A percentile compares a stretch with the other conserved stretches of the same genome.
Conservation (phyloP, 1,140 invertebrate genomes). For the Conopomorpha cramerella region DNA sequence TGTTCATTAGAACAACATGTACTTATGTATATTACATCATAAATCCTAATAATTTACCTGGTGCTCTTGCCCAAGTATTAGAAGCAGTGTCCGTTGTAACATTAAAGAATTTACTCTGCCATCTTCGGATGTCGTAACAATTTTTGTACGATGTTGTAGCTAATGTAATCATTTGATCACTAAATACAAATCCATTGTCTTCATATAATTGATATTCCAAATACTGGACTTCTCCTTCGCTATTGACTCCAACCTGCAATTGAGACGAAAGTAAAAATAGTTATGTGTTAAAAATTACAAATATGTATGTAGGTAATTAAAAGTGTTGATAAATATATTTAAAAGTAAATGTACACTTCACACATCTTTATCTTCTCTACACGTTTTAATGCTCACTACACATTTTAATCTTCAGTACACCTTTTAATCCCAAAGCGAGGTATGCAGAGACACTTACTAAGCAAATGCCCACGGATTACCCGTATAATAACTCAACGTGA, state of each 20-base stretch:
- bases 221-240: conserved; percentile 69
- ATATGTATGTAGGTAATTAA: no score
- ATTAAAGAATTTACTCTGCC: conserved; percentile 61
- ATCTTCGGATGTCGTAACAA: conserved; percentile 64
- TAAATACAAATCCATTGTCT: conserved; percentile 65
- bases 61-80: conserved; percentile 67
- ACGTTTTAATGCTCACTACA: no score
- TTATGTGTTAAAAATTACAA: neutral
- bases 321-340: no score
- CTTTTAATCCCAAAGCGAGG: no score
- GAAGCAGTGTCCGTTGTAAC: conserved; percentile 67
- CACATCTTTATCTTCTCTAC: no score
- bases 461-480: no score
- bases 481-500: no score
- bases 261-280: neutral
- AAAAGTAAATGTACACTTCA: no score
- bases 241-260: conserved; percentile 68
- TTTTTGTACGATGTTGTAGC: conserved; percentile 49
- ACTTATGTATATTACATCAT: neutral
- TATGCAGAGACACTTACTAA: no score
- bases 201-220: conserved; percentile 65
- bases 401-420: no score
- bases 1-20: neutral
- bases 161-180: conserved; percentile 55
- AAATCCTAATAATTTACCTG: conserved; percentile 48